Evolutionary conservation across 2,113 vertebrate species (phyloP).

Genomic region (Zingel zingel): DNA sequence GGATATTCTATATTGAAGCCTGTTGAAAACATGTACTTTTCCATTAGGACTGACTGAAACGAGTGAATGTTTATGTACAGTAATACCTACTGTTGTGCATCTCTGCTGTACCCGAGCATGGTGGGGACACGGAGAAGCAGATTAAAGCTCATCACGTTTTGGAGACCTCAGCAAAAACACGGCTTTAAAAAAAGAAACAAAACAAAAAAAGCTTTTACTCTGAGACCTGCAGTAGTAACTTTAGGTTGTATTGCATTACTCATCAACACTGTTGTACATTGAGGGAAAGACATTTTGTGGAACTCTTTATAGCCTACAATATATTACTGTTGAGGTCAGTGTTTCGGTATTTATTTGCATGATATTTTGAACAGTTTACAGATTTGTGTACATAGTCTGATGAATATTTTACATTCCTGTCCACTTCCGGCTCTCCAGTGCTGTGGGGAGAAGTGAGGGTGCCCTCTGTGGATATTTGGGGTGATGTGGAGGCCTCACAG

Average conservation of each 20-base stretch:
- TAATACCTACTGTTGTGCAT: slow-evolving; percentile 55
- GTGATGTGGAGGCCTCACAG: slow-evolving; percentile 39
- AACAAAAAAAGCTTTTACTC: slow-evolving; percentile 31
- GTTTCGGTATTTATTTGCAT: slow-evolving; percentile 81
- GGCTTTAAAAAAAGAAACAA: slow-evolving; percentile 20
- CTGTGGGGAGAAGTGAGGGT: slow-evolving; percentile 26
- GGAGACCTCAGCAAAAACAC: slow-evolving; percentile 57
- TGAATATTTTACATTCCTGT: slow-evolving; percentile 75
- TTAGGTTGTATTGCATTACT: slow-evolving; percentile 37
- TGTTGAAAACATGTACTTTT: slow-evolving; percentile 44
- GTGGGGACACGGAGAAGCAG: slow-evolving; percentile 50
- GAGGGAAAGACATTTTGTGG: slow-evolving; percentile 55
- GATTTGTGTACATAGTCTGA: slow-evolving; percentile 74
- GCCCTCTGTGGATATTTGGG: slow-evolving; percentile 38
- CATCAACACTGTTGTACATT: slow-evolving; percentile 57
- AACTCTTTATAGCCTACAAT: slow-evolving; percentile 67
- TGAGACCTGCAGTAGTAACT: slow-evolving; percentile 45
- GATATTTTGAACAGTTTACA: slow-evolving; percentile 70
- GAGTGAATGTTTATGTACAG: slow-evolving; percentile 74
- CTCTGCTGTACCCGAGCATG: slow-evolving; percentile 74
- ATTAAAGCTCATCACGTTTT: slow-evolving; percentile 53
- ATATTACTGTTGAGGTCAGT: slow-evolving; percentile 73
- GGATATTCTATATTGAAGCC: slow-evolving; percentile 54
- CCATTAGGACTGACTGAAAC: slow-evolving; percentile 65
- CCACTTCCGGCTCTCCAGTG: slow-evolving; percentile 46